Evolutionary conservation across 2,113 vertebrate species (phyloP).

Genomic region (Prinia subflava): DNA sequence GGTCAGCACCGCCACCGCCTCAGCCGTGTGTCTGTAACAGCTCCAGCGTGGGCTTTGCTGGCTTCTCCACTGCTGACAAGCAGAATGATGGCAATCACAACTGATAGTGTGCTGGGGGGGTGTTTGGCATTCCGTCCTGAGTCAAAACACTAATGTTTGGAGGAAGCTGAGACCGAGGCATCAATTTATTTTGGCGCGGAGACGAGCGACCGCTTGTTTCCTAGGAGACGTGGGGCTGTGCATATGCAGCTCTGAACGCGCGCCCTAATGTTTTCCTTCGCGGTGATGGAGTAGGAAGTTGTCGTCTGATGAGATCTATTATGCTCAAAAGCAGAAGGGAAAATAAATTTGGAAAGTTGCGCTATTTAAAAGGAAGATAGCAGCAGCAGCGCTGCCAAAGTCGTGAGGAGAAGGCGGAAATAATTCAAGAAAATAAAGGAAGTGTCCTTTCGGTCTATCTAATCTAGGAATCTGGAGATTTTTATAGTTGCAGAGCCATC

Average conservation of each 20-base stretch:
- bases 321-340: conserved; percentile 50
- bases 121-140: conserved; percentile 2
- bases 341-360: conserved; percentile 33
- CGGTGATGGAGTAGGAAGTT: conserved; percentile 31
- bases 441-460: conserved; percentile 7
- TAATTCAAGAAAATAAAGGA: conserved; percentile 36
- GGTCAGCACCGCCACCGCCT: rapidly evolving
- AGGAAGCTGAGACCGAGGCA: not conserved
- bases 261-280: conserved; percentile 39
- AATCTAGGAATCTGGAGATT: conserved; percentile 12
- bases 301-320: conserved; percentile 33
- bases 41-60: not conserved
- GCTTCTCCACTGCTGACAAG: not conserved
- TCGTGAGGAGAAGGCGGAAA: conserved; percentile 29
- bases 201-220: conserved; percentile 65
- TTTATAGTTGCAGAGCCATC: conserved; percentile 55
- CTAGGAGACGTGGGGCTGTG: conserved; percentile 65
- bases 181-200: conserved; percentile 53
- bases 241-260: conserved; percentile 39
- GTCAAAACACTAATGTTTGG: conserved; percentile 20
- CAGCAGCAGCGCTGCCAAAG: not conserved
- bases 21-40: not conserved
- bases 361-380: not conserved
- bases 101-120: not conserved
- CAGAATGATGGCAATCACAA: not conserved